Evolutionary conservation across 1,140 invertebrate genomes (phyloP).

Genomic region (Nylanderia fulva): DNA sequence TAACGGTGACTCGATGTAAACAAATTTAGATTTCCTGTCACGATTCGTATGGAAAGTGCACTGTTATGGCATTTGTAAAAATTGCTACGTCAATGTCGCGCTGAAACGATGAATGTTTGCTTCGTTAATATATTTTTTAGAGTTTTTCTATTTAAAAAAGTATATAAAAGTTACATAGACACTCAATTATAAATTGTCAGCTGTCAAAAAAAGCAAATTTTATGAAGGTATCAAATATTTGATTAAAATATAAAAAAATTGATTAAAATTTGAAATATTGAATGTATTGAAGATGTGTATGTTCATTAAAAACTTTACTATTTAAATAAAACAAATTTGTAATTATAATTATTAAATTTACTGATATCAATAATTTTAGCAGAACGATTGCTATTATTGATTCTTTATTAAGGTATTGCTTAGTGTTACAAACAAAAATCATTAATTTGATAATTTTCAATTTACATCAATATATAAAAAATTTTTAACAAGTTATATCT

Average conservation of each 20-base stretch:
- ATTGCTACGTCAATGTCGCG: conserved; percentile 32
- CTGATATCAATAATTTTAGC: neutral
- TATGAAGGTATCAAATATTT: neutral
- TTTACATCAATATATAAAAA: neutral
- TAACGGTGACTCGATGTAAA: conserved; percentile 53
- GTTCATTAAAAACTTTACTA: neutral
- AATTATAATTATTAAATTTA: neutral
- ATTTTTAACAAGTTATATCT: neutral
- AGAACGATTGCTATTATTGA: neutral
- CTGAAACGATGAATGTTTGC: neutral
- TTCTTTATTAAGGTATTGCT: too few relatives aligned
- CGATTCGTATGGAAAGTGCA: conserved; percentile 38
- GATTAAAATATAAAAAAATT: neutral
- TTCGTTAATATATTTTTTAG: conserved; percentile 37
- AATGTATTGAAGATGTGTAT: neutral
- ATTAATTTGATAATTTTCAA: neutral
- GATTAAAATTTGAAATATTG: neutral
- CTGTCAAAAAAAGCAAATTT: conserved; percentile 2
- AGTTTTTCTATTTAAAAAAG: conserved; percentile 6
- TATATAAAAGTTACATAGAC: neutral
- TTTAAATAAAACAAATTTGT: neutral
- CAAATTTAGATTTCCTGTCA: conserved; percentile 56
- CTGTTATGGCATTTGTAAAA: conserved; percentile 56
- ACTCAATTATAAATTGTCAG: neutral
- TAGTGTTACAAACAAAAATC: too few relatives aligned